phyloP scores from a whole-genome alignment of 2,113 vertebrate genomes.

The Phyllostomus discolor region DNA sequence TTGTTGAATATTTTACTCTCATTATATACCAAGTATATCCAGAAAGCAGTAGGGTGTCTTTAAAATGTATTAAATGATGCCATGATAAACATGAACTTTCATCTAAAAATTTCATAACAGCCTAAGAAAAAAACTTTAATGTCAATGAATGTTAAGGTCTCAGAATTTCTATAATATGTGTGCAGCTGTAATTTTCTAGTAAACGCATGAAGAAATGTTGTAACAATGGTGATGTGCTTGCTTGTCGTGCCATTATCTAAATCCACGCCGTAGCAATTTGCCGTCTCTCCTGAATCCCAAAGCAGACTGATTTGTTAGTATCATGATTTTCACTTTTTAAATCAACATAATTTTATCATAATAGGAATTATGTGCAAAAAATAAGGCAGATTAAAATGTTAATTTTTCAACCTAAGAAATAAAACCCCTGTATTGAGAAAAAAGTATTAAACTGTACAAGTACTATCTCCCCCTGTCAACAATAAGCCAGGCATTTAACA shows the following conservation, averaged over 20 bases:
- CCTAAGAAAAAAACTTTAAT: background rate
- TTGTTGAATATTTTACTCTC: constrained; percentile 47
- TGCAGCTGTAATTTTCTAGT: constrained; percentile 29
- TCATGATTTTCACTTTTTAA: constrained; percentile 20
- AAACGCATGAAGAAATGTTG: background rate
- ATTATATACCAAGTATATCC: constrained; percentile 41
- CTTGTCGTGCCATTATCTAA: constrained; percentile 8
- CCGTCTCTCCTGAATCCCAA: constrained; percentile 4
- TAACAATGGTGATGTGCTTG: background rate
- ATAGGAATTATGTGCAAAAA: constrained; percentile 23
- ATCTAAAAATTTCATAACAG: constrained; percentile 23
- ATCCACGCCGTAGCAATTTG: background rate
- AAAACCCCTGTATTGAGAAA: background rate
- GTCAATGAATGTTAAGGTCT: background rate
- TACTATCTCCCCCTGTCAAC: background rate
- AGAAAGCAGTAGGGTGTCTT: constrained; percentile 27
- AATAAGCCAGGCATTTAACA: constrained; percentile 3
- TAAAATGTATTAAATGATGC: background rate
- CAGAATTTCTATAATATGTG: constrained; percentile 14
- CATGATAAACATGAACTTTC: background rate
- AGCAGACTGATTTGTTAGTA: constrained; percentile 11
- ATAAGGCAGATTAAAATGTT: constrained; percentile 20
- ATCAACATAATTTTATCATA: constrained; percentile 31
- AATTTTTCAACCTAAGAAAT: background rate
- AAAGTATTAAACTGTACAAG: constrained; percentile 6